A percentile compares a stretch with the other conserved stretches of the same genome.
phyloP scores from a whole-genome alignment of 2,113 vertebrate species.

The Epinephelus cyanopodus region DNA sequence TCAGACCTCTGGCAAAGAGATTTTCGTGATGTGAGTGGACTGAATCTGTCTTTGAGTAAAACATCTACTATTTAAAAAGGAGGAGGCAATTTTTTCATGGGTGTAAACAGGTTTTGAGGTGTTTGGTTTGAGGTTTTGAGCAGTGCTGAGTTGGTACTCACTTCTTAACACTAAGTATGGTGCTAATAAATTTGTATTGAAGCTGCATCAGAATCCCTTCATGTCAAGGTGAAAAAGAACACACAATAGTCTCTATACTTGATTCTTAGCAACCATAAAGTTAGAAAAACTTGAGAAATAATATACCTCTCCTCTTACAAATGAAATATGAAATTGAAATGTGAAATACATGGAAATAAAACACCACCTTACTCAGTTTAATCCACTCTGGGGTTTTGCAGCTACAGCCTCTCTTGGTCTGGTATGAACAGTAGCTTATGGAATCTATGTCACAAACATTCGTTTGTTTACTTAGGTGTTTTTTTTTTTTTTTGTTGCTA shows the following conservation, averaged over 20 bases:
- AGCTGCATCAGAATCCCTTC: background rate
- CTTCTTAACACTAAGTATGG: background rate
- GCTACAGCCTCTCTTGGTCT: no score
- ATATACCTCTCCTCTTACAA: background rate
- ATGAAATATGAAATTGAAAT: background rate
- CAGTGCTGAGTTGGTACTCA: background rate
- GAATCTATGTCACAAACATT: background rate
- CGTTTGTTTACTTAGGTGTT: no score
- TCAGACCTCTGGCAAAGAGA: background rate
- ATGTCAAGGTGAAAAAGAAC: background rate
- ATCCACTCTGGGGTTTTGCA: background rate
- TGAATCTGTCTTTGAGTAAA: background rate
- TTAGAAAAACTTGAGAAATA: background rate
- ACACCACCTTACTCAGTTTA: background rate
- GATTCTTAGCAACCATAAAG: background rate
- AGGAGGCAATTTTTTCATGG: background rate
- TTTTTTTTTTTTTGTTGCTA: no score
- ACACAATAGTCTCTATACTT: background rate
- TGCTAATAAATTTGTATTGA: background rate
- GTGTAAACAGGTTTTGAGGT: background rate
- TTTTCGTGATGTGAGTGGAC: background rate
- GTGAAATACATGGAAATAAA: constrained; percentile 6
- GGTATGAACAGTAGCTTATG: no score
- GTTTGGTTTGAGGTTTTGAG: constrained; percentile 3
- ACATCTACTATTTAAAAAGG: background rate